Base-by-base conservation (phyloP, 2,797 vertebrate species). In the Pangasius macronema region DNA sequence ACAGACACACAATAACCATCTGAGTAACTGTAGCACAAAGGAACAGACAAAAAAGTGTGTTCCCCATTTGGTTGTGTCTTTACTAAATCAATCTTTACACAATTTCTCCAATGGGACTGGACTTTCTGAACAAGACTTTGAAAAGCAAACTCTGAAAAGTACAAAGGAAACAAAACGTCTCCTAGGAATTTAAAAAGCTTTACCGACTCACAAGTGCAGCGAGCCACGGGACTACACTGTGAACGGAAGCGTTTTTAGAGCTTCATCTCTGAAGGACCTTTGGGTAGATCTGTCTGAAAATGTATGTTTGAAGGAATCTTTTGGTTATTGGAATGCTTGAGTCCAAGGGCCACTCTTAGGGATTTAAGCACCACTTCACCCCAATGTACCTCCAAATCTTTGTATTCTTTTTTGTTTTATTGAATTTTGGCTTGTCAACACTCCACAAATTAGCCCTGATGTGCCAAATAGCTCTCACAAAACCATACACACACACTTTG, bases 151-250 rank as follows among this genome's bases (percentile, higher is more conserved):
- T 67, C 24, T 27, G 79, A 53, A 30, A 59, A 82, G 83, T 61
- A 75, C 51, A 61, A 75, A 61, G 24, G 16, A n/a, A 63, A 42
- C 24, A 42, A 59, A 61, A 81, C 3, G 46, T 67, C 89, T 76
- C 57, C 7, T 46, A 79, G 87, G 87, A 82, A 86, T 87, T 82
- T 65, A 65, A 70, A 57, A 72, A 72, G 65, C 53, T 87, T 87
- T 89, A 90, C 85, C 88, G 82, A 91, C 76, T 85, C 82, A 42
- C 51, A 85, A 85, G 61, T 87, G 68, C 70, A 75, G 61, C n/a
- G 85, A 75, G 79, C 77, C 84, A 86, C 53, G 30, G 86, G 86
- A 86, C 49, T 30, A 30, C 85, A 88, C 55, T 68, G 63, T 63
- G 30, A 79, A 85, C 39, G 20, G 30, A 88, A 79, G n/a, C 46